These are phyloP conservation scores for Alviniconcha marisindica DNA, from an alignment of 1,140 invertebrate species.

Conservation along the genomic window DNA sequence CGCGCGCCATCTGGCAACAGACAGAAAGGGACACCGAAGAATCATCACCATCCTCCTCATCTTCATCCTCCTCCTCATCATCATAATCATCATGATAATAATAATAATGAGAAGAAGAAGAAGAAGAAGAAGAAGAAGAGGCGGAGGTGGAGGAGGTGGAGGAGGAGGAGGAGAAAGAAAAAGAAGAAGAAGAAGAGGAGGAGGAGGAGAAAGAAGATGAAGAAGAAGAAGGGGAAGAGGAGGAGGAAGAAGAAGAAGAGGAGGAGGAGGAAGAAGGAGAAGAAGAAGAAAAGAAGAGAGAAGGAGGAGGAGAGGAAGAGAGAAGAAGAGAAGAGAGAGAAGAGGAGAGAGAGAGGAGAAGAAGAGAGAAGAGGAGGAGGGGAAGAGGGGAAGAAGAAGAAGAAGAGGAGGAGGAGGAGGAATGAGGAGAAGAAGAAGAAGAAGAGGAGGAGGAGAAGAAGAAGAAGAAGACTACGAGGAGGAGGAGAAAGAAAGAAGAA, in stretches of 20 bases:
- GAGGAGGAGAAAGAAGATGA: background rate
- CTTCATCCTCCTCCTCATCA: too few species aligned
- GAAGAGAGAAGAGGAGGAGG: background rate
- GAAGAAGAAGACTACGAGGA: too few species aligned
- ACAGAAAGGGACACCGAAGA: background rate
- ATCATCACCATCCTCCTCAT: too few species aligned
- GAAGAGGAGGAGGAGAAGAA: background rate
- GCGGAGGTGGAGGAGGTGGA: background rate
- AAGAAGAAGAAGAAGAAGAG: background rate
- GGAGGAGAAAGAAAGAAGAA: too few species aligned
- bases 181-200: background rate
- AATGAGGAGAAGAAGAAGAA: background rate
- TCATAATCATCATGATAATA: too few species aligned
- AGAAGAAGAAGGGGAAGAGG: background rate
- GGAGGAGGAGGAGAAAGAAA: background rate
- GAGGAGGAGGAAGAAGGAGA: background rate
- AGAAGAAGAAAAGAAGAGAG: background rate
- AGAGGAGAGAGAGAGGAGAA: background rate
- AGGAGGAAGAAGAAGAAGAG: background rate
- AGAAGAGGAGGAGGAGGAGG: background rate
- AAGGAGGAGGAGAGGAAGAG: background rate
- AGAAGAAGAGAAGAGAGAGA: background rate
- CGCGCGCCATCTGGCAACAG: conserved; percentile 48
- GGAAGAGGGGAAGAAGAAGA: background rate
- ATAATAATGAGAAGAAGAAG: background rate